phyloP scores from a whole-genome alignment of 2,888 invertebrate species.

The Tanypteryx hageni region DNA sequence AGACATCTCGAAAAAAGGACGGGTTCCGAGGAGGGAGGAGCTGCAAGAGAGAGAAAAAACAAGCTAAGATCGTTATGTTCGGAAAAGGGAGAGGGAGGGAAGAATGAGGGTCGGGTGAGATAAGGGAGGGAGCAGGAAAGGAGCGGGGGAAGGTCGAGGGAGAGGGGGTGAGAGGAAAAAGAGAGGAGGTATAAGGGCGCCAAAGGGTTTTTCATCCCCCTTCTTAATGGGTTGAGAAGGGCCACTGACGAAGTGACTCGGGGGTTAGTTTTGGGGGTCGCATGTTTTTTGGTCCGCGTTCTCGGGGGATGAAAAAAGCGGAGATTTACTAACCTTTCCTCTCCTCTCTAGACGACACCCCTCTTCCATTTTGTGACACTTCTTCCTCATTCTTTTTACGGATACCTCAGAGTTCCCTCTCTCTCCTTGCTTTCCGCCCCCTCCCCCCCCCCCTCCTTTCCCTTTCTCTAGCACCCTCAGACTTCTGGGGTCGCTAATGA shows the following conservation, averaged over 20 bases:
- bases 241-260: neutral
- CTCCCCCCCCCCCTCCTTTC: neutral
- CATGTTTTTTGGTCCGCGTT: neutral
- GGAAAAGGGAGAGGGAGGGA: neutral
- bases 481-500: neutral
- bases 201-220: slow-evolving; percentile 16
- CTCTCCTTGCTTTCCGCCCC: neutral
- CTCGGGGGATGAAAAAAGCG: neutral
- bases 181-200: neutral
- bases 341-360: slow-evolving; percentile 10
- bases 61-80: slow-evolving; percentile 6
- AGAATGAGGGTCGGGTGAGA: neutral
- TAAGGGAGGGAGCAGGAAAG: neutral
- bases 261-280: neutral
- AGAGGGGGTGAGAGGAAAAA: neutral
- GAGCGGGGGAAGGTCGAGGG: neutral
- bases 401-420: neutral
- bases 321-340: slow-evolving; percentile 26
- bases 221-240: slow-evolving; percentile 29
- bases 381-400: slow-evolving; percentile 6
- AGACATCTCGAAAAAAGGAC: neutral
- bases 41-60: neutral
- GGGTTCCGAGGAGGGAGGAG: neutral
- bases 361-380: neutral
- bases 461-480: neutral